phyloP scores from a whole-genome alignment of 2,888 invertebrate genomes.

The Caenorhabditis panamensis region DNA sequence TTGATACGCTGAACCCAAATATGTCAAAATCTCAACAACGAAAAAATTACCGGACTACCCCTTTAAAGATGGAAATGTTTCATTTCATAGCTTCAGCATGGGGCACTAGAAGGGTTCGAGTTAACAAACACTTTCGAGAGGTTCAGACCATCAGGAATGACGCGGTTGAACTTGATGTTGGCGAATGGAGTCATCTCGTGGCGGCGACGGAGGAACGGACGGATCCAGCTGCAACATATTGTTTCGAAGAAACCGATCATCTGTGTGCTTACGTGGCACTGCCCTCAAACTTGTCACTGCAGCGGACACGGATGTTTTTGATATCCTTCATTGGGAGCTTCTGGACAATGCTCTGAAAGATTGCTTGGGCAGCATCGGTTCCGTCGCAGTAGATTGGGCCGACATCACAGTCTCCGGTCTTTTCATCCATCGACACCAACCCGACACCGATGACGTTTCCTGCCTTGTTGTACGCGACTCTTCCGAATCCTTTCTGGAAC shows the following conservation, averaged over 20 bases:
- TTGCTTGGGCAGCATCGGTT: slow-evolving; percentile 45
- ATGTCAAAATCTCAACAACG: no score
- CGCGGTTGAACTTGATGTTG: slow-evolving; percentile 54
- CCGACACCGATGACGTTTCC: slow-evolving; percentile 60
- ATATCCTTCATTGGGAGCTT: slow-evolving; percentile 32
- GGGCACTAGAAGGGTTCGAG: slow-evolving; percentile 49
- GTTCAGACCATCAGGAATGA: slow-evolving; percentile 49
- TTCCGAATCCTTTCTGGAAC: slow-evolving; percentile 46
- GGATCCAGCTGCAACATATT: slow-evolving; percentile 45
- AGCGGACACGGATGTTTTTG: slow-evolving; percentile 38
- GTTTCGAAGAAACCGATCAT: neutral
- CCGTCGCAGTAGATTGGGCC: slow-evolving; percentile 52
- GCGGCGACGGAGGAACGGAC: slow-evolving; percentile 53
- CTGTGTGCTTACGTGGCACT: slow-evolving; percentile 37
- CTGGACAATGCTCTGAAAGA: slow-evolving; percentile 46
- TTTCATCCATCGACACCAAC: slow-evolving; percentile 18
- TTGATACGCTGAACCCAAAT: no score
- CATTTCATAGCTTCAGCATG: slow-evolving; percentile 30
- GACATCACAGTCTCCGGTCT: slow-evolving; percentile 37
- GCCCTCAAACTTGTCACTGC: slow-evolving; percentile 49
- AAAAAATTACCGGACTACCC: no score
- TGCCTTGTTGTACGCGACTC: slow-evolving; percentile 44
- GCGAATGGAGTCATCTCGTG: slow-evolving; percentile 57
- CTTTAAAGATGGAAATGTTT: neutral
- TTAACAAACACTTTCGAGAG: slow-evolving; percentile 53